These are phyloP conservation scores for Caenorhabditis uteleia DNA, from an alignment of 2,888 invertebrate genomes.

Conservation along the genomic window DNA sequence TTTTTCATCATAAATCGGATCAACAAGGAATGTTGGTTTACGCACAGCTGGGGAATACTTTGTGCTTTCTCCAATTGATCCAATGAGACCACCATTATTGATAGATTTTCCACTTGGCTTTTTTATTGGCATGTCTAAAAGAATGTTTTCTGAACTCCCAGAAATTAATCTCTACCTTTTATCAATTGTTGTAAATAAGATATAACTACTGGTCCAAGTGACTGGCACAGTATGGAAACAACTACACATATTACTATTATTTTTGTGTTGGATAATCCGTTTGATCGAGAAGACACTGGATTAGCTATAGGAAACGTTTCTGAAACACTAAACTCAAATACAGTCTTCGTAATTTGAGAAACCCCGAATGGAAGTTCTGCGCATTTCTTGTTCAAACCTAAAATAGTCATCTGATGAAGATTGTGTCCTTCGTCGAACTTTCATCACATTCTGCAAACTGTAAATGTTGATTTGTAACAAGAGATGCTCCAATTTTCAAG, in stretches of 20 bases:
- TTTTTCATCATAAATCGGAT: slow-evolving; percentile 34
- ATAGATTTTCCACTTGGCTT: no score
- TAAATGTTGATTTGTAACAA: no score
- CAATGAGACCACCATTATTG: no score
- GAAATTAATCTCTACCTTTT: slow-evolving; percentile 8
- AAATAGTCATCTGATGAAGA: slow-evolving; percentile 15
- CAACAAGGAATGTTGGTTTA: slow-evolving; percentile 29
- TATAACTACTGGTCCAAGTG: slow-evolving; percentile 8
- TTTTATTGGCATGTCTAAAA: no score
- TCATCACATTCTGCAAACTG: slow-evolving; percentile 29
- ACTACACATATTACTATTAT: slow-evolving; percentile 26
- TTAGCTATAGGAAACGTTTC: no score
- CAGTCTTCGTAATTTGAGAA: no score
- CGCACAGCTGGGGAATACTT: slow-evolving; percentile 17
- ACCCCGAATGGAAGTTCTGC: no score
- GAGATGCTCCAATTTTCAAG: no score
- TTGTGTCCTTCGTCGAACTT: slow-evolving; percentile 25
- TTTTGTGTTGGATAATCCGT: slow-evolving; percentile 18
- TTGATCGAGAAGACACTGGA: background rate
- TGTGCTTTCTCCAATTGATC: background rate
- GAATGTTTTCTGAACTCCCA: background rate
- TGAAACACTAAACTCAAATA: no score
- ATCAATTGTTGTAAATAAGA: slow-evolving; percentile 7
- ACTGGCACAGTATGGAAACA: slow-evolving; percentile 35
- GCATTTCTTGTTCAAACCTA: background rate